A percentile compares a stretch with the other conserved stretches of the same genome.
phyloP scores from a whole-genome alignment of 2,888 invertebrate species.

The Drosophila mayaguana region DNA sequence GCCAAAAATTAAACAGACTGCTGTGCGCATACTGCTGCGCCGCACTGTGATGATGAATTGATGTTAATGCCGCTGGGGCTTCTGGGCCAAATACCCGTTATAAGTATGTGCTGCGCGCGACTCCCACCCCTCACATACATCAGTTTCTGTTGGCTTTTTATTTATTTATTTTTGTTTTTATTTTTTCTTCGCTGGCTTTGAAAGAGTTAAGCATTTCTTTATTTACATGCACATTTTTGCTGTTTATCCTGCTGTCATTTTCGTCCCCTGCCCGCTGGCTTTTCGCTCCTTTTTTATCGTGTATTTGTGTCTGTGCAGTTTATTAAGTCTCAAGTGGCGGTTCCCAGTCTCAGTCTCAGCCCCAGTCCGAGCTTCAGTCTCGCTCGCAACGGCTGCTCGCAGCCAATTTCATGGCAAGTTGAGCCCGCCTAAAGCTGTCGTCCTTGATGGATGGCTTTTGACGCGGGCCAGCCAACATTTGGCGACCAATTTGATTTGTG shows the following conservation, averaged over 20 bases:
- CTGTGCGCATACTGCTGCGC: conserved; percentile 26
- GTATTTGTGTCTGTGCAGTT: conserved; percentile 48
- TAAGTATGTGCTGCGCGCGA: conserved; percentile 20
- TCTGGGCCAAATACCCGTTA: conserved; percentile 60
- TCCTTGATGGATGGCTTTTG: conserved; percentile 77
- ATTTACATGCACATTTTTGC: conserved; percentile 67
- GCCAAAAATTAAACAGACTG: conserved; percentile 75
- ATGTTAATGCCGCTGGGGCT: conserved; percentile 72
- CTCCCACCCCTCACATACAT: conserved; percentile 5
- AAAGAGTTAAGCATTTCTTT: conserved; percentile 79
- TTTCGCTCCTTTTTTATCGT: neutral
- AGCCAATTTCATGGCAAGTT: conserved; percentile 78
- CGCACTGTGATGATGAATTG: conserved; percentile 77
- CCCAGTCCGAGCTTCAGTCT: conserved; percentile 14
- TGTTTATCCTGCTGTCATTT: conserved; percentile 45
- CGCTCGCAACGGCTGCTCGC: conserved; percentile 57
- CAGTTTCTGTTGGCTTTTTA: conserved; percentile 18
- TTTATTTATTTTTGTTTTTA: neutral
- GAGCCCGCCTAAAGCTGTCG: conserved; percentile 63
- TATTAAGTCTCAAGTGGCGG: conserved; percentile 77
- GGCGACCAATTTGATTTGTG: conserved; percentile 78
- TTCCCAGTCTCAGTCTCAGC: conserved; percentile 19
- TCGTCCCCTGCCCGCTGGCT: neutral
- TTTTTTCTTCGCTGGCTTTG: conserved; percentile 49
- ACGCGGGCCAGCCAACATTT: conserved; percentile 58